Base-by-base conservation (phyloP, 2,888 invertebrate species). In the Nomada hirtipes region DNA sequence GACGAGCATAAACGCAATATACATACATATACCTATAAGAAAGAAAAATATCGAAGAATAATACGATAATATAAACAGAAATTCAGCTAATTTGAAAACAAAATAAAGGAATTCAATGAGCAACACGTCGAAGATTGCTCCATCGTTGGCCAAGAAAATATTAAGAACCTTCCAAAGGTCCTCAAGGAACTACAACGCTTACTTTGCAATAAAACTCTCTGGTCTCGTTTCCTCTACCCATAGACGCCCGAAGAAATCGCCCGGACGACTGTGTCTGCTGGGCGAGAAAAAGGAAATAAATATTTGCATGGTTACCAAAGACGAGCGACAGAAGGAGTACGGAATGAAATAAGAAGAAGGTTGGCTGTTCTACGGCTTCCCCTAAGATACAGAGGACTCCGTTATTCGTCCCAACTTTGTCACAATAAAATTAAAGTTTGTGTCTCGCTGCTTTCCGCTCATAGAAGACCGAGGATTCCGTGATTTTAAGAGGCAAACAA, bases 381-480 rank as follows among this genome's bases (percentile, higher is more conserved):
- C n/a, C 23, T 18, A 69, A 60, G 69, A 77, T 67, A 71, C n/a
- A 59, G 70, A 79, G 70, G 69, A 55, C 67, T 67, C 52, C 79
- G 74, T 83, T 89, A 87, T 86, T 89, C 86, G 83, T 82, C 76
- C 77, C 78, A 86, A 74, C 70, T 83, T 77, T 60, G 68, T 83
- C 87, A 85, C 87, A 81, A 88, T 88, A 84, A 83, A 87, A 89
- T 87, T 82, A 86, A 83, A 87, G 70, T 63, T 67, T 73, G 77
- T 63, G 86, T 78, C 80, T 77, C 61, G 79, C 44, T 65, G 78
- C 69, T 83, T 79, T 76, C 78, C 77, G 79, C 61, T 73, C 60
- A 60, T 73, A 72, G 55, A 53, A 75, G 13, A 23, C 64, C 59
- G 44, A 64, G 53, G 64, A 29, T 26, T 44, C 72, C 44, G 74